phyloP scores from a whole-genome alignment of 1,140 invertebrate genomes.

The Drosophila sucinea region DNA sequence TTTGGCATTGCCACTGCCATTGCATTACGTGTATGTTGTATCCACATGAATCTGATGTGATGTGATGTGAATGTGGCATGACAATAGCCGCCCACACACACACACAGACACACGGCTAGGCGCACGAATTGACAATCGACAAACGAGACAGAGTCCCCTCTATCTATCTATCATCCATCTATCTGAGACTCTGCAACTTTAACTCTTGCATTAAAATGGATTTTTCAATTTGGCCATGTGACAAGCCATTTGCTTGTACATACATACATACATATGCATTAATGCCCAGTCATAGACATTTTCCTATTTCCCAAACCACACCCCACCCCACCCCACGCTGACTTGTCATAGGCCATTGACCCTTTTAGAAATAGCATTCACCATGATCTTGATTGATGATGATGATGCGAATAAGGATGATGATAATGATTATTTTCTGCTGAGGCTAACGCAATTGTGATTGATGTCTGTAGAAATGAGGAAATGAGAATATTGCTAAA shows the following conservation, averaged over 20 bases:
- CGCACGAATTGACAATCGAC: conserved; percentile 37
- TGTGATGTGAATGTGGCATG: conserved; percentile 44
- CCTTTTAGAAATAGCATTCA: conserved; percentile 1
- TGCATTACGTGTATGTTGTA: conserved; percentile 74
- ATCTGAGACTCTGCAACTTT: not conserved
- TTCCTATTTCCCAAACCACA: too few species aligned
- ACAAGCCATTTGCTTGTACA: conserved; percentile 24
- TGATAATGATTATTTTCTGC: not conserved
- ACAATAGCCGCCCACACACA: conserved; percentile 49
- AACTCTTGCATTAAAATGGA: conserved; percentile 46
- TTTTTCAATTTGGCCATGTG: conserved; percentile 48
- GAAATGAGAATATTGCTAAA: not conserved
- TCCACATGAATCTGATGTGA: conserved; percentile 1
- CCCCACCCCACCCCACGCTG: not conserved
- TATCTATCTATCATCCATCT: too few species aligned
- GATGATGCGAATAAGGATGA: conserved; percentile 1
- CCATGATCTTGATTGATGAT: conserved; percentile 7
- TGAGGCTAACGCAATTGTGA: not conserved
- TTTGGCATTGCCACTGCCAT: conserved; percentile 31
- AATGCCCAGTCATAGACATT: conserved; percentile 9
- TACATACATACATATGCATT: conserved; percentile 14
- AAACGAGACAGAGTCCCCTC: conserved; percentile 24
- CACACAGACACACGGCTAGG: conserved; percentile 46
- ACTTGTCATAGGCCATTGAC: not conserved
- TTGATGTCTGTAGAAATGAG: not conserved